phyloP scores from a whole-genome alignment of 2,888 invertebrate species.

The Eristalis arbustorum region DNA sequence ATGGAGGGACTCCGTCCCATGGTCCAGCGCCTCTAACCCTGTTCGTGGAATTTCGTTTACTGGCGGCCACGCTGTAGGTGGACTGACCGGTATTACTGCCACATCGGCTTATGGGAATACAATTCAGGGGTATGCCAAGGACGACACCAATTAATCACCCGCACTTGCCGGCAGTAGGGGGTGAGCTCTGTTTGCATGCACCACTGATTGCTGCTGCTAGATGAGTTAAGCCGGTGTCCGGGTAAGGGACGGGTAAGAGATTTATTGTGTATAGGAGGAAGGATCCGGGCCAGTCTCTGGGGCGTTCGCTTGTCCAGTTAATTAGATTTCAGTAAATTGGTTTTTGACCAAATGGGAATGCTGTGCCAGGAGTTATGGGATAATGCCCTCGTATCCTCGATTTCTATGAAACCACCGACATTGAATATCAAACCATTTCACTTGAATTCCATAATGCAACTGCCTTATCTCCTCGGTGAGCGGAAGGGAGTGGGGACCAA shows the following conservation, averaged over 20 bases:
- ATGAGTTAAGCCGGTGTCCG: too few relatives aligned
- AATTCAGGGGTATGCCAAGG: background rate
- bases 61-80: background rate
- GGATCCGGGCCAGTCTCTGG: too few relatives aligned
- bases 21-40: background rate
- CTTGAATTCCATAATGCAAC: background rate
- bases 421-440: background rate
- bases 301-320: background rate
- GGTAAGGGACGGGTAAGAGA: background rate
- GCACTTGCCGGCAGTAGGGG: background rate
- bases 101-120: background rate
- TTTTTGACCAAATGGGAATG: background rate
- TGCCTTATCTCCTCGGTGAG: background rate
- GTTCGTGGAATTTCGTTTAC: background rate
- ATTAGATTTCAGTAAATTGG: slow-evolving; percentile 21
- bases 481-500: too few relatives aligned
- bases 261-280: background rate
- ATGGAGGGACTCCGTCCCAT: background rate
- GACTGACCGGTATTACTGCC: background rate
- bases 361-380: background rate
- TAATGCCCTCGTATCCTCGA: background rate
- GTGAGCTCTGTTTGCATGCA: background rate
- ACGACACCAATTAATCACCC: slow-evolving; percentile 7
- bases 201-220: background rate
- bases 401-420: background rate